Conservation (phyloP, 1,140 invertebrate species). For the Stratiolaelaps scimitus region DNA sequence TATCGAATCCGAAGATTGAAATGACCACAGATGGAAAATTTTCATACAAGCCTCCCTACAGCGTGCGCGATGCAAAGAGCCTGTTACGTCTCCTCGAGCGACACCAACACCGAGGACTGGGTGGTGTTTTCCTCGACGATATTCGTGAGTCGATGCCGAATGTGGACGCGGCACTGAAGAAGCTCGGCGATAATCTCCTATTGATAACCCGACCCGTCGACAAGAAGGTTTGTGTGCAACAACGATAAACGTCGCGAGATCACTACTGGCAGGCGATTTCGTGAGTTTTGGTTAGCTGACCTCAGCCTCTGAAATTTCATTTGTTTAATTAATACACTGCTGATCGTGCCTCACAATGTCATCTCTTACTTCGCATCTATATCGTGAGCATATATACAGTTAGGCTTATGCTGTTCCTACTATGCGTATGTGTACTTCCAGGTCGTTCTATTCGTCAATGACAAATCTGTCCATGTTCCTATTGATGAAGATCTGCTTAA, state of each 20-base stretch:
- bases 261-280: too few relatives aligned
- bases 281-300: too few relatives aligned
- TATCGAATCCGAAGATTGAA: slow-evolving; percentile 79
- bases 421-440: too few relatives aligned
- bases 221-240: slow-evolving; percentile 53
- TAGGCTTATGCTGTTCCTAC: too few relatives aligned
- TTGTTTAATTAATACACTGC: too few relatives aligned
- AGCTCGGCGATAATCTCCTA: slow-evolving; percentile 62
- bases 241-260: too few relatives aligned
- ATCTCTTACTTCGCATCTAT: too few relatives aligned
- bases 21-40: slow-evolving; percentile 66
- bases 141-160: slow-evolving; percentile 90
- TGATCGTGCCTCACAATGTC: too few relatives aligned
- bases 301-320: too few relatives aligned
- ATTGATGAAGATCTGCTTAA: slow-evolving; percentile 93
- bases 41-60: slow-evolving; percentile 81
- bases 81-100: slow-evolving; percentile 66
- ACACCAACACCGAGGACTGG: slow-evolving; percentile 84
- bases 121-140: slow-evolving; percentile 83
- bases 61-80: slow-evolving; percentile 72
- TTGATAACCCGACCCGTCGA: slow-evolving; percentile 74
- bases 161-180: slow-evolving; percentile 76
- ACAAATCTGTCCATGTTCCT: slow-evolving; percentile 66
- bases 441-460: slow-evolving; percentile 93
- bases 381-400: too few relatives aligned